Conservation (phyloP, 1,140 invertebrate genomes). For the Zaprionus capensis region DNA sequence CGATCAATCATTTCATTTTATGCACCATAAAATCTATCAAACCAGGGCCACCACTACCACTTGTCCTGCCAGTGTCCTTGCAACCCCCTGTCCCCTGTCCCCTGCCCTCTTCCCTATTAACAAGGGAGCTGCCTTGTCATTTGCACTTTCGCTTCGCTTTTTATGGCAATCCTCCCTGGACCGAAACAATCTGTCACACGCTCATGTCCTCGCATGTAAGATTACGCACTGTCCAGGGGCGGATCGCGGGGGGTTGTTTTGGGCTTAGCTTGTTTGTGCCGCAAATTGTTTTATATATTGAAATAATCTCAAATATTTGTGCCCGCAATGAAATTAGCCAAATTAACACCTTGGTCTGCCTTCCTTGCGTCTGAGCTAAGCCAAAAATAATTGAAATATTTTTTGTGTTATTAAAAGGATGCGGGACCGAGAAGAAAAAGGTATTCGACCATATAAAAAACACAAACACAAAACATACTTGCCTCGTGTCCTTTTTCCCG, state of each 20-base stretch:
- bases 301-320: conserved; percentile 80
- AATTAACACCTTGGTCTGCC: conserved; percentile 73
- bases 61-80: conserved; percentile 50
- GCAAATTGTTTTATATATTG: conserved; percentile 70
- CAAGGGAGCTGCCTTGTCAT: conserved; percentile 62
- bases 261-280: conserved; percentile 24
- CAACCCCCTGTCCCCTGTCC: conserved; percentile 21
- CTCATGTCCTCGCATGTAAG: conserved; percentile 21
- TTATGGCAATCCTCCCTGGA: conserved; percentile 31
- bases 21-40: conserved; percentile 72
- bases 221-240: conserved; percentile 16
- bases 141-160: conserved; percentile 61
- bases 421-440: conserved; percentile 12
- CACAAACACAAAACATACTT: not conserved
- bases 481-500: conserved; percentile 62
- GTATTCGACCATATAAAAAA: conserved; percentile 32
- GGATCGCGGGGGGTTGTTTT: conserved; percentile 23
- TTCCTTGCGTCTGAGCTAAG: conserved; percentile 26
- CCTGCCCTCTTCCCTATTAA: not conserved
- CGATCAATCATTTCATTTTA: conserved; percentile 82
- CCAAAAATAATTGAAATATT: conserved; percentile 79
- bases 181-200: conserved; percentile 68
- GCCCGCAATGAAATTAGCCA: conserved; percentile 78
- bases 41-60: conserved; percentile 42
- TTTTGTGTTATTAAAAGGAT: conserved; percentile 73